A percentile compares a stretch with the other conserved stretches of the same genome.
Conservation (phyloP, 2,797 vertebrate species). For the Gadopsis marmoratus region DNA sequence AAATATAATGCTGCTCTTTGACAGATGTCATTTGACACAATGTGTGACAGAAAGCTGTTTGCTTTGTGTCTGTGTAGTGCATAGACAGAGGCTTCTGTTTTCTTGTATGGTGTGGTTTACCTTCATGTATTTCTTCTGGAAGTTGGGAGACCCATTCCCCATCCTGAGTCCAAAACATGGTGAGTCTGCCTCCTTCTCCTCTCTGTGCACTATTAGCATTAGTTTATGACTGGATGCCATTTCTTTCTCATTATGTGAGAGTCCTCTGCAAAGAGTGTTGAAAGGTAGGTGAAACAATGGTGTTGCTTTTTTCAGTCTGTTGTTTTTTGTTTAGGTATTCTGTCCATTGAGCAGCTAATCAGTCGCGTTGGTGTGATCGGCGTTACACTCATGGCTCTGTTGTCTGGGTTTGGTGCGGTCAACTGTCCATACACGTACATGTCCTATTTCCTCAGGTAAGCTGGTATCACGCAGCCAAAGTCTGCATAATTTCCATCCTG, state of each 20-base stretch:
- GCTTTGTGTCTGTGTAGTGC: conserved; percentile 83
- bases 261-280: neutral
- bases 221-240: neutral
- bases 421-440: conserved; percentile 99
- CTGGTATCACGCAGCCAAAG: neutral
- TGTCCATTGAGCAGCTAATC: conserved; percentile 98
- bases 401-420: conserved; percentile 98
- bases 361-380: conserved; percentile 98
- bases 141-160: conserved; percentile 97
- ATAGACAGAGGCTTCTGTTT: conserved; percentile 93
- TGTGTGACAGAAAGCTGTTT: conserved; percentile 5
- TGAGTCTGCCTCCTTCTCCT: conserved; percentile 71
- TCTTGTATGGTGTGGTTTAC: conserved; percentile 96
- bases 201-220: neutral
- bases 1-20: neutral
- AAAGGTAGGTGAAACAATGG: neutral
- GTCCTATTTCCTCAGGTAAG: conserved; percentile 98
- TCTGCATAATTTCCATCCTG: neutral
- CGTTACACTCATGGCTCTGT: conserved; percentile 97
- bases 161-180: conserved; percentile 99
- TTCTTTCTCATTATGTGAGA: neutral
- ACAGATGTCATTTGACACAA: neutral
- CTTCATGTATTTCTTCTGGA: conserved; percentile 99
- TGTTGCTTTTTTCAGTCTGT: neutral
- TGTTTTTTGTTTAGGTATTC: conserved; percentile 87